Conservation (phyloP, 2,113 vertebrate species). For the Corapipo altera region DNA sequence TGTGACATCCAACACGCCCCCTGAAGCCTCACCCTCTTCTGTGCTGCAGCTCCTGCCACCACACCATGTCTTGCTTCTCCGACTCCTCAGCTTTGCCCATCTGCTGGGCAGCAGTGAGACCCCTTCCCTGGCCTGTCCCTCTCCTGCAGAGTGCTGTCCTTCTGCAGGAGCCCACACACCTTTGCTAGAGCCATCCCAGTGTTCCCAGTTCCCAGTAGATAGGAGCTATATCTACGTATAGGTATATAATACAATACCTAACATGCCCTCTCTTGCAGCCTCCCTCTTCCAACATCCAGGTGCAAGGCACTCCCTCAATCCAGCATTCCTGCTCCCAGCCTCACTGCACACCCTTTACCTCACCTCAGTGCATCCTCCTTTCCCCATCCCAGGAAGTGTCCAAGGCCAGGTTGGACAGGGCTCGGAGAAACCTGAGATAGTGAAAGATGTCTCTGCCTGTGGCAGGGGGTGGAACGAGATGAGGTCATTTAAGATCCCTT, state of each 20-base stretch:
- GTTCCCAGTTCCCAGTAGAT: not conserved
- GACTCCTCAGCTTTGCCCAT: not conserved
- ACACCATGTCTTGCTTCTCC: not conserved
- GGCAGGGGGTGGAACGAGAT: not conserved
- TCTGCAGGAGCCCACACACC: not conserved
- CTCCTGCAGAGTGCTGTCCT: not conserved
- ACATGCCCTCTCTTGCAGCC: not conserved
- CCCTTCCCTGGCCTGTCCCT: not conserved
- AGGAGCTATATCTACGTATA: accelerated
- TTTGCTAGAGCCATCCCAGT: not conserved
- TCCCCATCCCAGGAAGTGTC: not conserved
- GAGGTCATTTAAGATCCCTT: not conserved
- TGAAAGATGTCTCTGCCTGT: not conserved
- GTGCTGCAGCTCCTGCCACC: not conserved
- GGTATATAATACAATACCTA: not conserved
- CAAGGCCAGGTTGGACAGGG: not conserved
- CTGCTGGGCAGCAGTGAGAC: not conserved
- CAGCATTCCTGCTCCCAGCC: not conserved
- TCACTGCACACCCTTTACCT: not conserved
- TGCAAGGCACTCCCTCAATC: not conserved
- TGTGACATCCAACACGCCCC: not conserved
- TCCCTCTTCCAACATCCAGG: not conserved
- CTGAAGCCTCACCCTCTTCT: not conserved
- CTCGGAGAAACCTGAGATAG: not conserved
- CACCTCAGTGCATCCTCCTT: not conserved